phyloP scores from a whole-genome alignment of 2,797 vertebrate genomes.

The Siniperca scherzeri region DNA sequence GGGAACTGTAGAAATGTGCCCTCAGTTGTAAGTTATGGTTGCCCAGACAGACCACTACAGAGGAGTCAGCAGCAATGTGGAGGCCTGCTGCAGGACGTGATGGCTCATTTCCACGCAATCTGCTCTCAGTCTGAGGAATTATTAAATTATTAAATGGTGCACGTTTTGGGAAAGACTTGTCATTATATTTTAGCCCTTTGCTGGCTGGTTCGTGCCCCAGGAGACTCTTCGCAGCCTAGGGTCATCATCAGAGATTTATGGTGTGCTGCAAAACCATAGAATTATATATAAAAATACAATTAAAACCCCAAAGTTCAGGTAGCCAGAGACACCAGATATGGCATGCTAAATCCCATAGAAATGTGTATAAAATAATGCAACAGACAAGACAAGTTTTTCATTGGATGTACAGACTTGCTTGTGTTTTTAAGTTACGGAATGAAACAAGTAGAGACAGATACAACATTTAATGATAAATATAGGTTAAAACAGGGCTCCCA shows the following conservation, averaged over 20 bases:
- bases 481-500: not conserved
- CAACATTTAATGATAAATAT: not conserved
- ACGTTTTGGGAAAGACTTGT: not conserved
- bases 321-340: not conserved
- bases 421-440: not conserved
- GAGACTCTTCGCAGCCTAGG: not conserved
- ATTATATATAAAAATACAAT: not conserved
- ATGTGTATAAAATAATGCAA: not conserved
- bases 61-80: conserved; percentile 27
- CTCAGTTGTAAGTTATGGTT: conserved; percentile 45
- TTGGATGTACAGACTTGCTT: not conserved
- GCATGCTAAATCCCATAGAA: not conserved
- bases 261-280: not conserved
- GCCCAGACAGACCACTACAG: conserved; percentile 57
- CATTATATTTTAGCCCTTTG: not conserved
- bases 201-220: not conserved
- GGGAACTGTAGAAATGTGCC: conserved; percentile 35
- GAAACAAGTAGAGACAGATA: not conserved
- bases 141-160: not conserved
- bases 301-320: not conserved
- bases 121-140: conserved; percentile 3
- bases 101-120: conserved; percentile 15
- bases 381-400: not conserved
- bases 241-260: not conserved
- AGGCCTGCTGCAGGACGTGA: not conserved